Conservation (phyloP, 2,888 invertebrate genomes). For the Bellardia bayeri region DNA sequence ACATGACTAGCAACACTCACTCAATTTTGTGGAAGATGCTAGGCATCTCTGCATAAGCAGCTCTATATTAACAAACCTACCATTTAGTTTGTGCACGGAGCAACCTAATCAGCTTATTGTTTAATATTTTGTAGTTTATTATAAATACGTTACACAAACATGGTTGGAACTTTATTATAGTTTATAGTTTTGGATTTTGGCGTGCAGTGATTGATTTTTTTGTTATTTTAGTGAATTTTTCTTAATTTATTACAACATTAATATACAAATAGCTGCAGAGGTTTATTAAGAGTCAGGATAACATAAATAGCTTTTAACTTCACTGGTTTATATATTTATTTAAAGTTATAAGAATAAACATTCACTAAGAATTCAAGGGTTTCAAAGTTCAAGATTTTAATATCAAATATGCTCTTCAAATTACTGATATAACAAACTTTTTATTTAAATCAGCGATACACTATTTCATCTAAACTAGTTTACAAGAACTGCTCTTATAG, state of each 20-base stretch:
- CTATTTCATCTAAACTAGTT: too few relatives aligned
- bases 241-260: not conserved
- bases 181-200: conserved; percentile 19
- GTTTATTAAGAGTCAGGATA: too few relatives aligned
- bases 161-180: conserved; percentile 11
- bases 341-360: too few relatives aligned
- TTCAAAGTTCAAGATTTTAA: too few relatives aligned
- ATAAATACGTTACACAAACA: not conserved
- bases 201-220: not conserved
- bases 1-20: not conserved
- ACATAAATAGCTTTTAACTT: too few relatives aligned
- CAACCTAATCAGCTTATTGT: conserved; percentile 62
- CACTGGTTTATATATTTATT: too few relatives aligned
- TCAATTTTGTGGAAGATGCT: not conserved
- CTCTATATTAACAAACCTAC: not conserved
- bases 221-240: not conserved
- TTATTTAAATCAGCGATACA: too few relatives aligned
- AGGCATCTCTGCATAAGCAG: not conserved
- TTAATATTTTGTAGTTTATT: conserved; percentile 37
- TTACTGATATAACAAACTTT: too few relatives aligned
- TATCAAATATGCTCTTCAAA: too few relatives aligned
- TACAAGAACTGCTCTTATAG: too few relatives aligned
- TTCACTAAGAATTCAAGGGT: too few relatives aligned
- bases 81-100: not conserved
- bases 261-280: not conserved